Conservation (phyloP, 1,140 invertebrate genomes). For the Homarus americanus region DNA sequence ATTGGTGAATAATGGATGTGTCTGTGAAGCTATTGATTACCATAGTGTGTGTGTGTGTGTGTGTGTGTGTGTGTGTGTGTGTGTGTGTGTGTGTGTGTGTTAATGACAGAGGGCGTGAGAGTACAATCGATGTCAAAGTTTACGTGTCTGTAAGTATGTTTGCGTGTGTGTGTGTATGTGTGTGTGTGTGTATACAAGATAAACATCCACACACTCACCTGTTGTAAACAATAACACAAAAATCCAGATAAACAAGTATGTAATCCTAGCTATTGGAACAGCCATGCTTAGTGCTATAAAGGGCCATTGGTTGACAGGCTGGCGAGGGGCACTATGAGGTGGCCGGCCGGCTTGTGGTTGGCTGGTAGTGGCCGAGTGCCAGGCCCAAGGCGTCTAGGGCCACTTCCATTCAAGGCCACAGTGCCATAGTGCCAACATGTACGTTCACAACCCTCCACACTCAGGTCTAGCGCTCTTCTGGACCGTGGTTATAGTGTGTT, state of each 20-base stretch:
- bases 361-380: not conserved
- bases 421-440: not conserved
- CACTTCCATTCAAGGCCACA: not conserved
- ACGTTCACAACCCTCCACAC: not conserved
- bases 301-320: not conserved
- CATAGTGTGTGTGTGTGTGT: constrained; percentile 1
- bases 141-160: no score
- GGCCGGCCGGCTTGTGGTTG: not conserved
- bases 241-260: no score
- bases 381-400: not conserved
- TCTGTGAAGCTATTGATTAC: no score
- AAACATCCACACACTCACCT: no score
- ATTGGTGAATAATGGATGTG: no score
- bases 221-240: not conserved
- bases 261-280: not conserved
- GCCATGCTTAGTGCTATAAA: no score
- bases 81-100: constrained; percentile 26
- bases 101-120: not conserved
- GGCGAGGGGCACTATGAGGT: not conserved
- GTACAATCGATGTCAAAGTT: not conserved
- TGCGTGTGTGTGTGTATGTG: no score
- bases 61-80: constrained; percentile 45
- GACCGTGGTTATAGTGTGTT: no score
- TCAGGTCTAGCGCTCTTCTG: no score
- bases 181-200: no score